Base-by-base conservation (phyloP, 2,888 invertebrate genomes). In the Sinodicranocentrus sp. region DNA sequence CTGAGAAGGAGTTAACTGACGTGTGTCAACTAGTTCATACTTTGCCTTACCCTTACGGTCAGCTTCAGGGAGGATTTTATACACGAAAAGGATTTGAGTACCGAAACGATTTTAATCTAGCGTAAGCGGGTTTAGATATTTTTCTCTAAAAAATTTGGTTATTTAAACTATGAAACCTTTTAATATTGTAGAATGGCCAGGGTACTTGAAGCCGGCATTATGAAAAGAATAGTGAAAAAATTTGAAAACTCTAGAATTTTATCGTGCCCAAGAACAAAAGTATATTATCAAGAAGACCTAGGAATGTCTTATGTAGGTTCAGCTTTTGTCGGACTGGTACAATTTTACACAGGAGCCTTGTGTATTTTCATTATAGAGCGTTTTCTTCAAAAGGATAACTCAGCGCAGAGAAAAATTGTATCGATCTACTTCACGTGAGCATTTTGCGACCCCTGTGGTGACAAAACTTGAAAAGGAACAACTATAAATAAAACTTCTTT, bases 21-120 rank as follows among this genome's bases (percentile, higher is more conserved):
- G n/a, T 17, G 13, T 13, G 21, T 13, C 48, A 44, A 28, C 19
- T 75, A 15, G 63, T 63, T 33, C 3, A 48, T 3, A 28, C 19
- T 0, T 23, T 76, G 10, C 54, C 76, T 5, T 67, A 67, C 3
- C 65, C n/a, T 10, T 65, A 54, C 39, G 65, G 65, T 0, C 23
- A 39, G 0, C 5, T 76, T n/a, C 67, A 52, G 23, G 48, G 67
- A 19, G 76, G 76, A 3, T 25, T 57, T 13, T 76, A 54, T 19
- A 57, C 48, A 0, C 10, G 43, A 33, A 76, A 76, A 25, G 65
- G 25, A 2, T 65, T 76, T 19, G 2, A 19, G 3, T 57, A 25
- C 23, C 28, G 76, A 39, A 52, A 54, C 10, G 54, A 76, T 17
- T 65, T 76, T 54, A 76, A 76, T 54, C 23, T n/a, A 17, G 76